Evolutionary conservation across 2,888 invertebrate species (phyloP), one percentile per base, ranked within the genome.

Genomic region (Thyatira batis): DNA sequence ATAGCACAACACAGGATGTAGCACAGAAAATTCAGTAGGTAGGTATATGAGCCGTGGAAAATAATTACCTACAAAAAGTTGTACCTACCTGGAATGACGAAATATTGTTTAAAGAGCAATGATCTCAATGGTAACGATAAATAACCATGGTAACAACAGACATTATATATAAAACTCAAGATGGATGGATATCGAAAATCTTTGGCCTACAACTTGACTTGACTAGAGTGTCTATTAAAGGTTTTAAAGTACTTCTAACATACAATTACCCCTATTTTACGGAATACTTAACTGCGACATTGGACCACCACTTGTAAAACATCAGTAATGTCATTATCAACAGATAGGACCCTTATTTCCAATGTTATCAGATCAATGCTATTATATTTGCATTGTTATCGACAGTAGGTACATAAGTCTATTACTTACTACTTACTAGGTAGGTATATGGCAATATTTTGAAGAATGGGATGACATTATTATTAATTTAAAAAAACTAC

Each of bases 331-430:
- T 45, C 28, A 30, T 43, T 44, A 44, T 44, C 27, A 44, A 27
- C 21, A 43, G 39, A 43, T 44, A 20, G 20, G 21, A 44, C 49
- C 48, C 51, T 23, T 54, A 54, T 51, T 28, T 23, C 39, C 23
- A 33, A 28, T 33, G 23, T 20, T 52, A 52, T 52, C 49, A 45
- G 45, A 30, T 51, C 13, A 45, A 51, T 45, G 49, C 13, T 33
- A 33, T 33, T 45, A 45, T 51, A 54, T 45, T 20, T 21, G 17
- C 49, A 33, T 2, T 33, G 33, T 13, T 33, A 33, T 33, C 33
- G 13, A n/a, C n/a, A 33, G 33, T 33, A 33, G 5, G n/a, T n/a
- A 3, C 3, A 6, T 3, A 33, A n/a, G 13, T 33, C 33, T 39
- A 5, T 39, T 17, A 2, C 39, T 17, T 39, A 17, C 2, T n/a